phyloP scores from a whole-genome alignment of 30 jellyfish, hydroid and myxozoan species.

The Aurelia coerulea region DNA sequence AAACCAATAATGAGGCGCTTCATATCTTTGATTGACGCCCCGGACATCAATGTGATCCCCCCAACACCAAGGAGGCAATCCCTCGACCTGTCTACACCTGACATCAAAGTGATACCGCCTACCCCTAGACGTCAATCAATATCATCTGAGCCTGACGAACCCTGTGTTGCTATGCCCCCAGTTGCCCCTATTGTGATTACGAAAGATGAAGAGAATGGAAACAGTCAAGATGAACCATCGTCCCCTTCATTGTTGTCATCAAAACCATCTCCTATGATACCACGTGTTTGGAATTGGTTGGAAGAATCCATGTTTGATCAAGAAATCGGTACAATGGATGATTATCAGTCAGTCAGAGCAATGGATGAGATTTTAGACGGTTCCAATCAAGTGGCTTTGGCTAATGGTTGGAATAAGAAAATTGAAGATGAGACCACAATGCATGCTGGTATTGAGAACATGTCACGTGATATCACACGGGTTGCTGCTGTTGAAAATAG shows the following conservation, averaged over 20 bases:
- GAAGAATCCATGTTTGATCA: constrained; percentile 44
- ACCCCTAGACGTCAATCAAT: constrained; percentile 60
- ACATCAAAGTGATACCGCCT: constrained; percentile 42
- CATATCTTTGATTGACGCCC: constrained; percentile 34
- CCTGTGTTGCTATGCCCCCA: background rate
- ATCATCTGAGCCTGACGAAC: constrained; percentile 17
- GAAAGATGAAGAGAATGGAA: background rate
- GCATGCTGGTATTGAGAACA: background rate
- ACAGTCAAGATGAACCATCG: constrained; percentile 33
- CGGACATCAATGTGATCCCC: constrained; percentile 57
- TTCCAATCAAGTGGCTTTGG: too few species aligned
- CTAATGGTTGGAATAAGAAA: background rate
- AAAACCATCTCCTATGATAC: constrained; percentile 44
- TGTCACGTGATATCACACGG: background rate
- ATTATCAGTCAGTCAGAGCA: background rate
- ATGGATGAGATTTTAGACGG: constrained; percentile 11
- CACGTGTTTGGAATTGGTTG: constrained; percentile 77
- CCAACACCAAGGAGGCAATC: constrained; percentile 72
- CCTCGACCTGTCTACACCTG: constrained; percentile 34
- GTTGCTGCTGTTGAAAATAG: background rate
- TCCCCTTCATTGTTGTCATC: constrained; percentile 46
- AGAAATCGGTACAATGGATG: background rate
- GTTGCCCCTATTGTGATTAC: background rate
- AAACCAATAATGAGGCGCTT: background rate
- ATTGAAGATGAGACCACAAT: background rate